These are phyloP conservation scores for Smittia aterrima DNA, from an alignment of 2,888 invertebrate species.

Conservation along the genomic window DNA sequence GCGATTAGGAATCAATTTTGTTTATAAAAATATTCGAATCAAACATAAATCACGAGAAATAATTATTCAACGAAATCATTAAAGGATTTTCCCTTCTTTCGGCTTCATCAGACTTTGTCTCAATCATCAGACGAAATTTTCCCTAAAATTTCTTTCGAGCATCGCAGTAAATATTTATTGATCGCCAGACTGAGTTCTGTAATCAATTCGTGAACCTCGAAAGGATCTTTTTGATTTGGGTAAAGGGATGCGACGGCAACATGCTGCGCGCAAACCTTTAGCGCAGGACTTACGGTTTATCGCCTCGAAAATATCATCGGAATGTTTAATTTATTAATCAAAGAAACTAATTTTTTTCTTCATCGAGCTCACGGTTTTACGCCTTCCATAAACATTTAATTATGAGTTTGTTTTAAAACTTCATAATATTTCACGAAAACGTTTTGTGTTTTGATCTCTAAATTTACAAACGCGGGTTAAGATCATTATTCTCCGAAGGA, in stretches of 20 bases:
- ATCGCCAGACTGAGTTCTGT: not conserved
- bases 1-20: not conserved
- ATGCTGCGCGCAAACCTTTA: not conserved
- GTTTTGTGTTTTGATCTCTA: constrained; percentile 11
- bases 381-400: not conserved
- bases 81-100: not conserved
- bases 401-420: not conserved
- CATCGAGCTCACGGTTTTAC: not conserved
- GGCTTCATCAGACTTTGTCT: not conserved
- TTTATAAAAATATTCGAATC: not conserved
- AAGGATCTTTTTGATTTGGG: not conserved
- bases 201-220: too few species aligned
- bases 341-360: not conserved
- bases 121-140: not conserved
- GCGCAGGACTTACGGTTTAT: not conserved
- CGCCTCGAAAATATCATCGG: not conserved
- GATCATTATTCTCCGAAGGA: not conserved
- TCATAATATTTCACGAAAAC: constrained; percentile 8
- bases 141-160: not conserved
- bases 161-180: not conserved
- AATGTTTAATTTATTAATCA: not conserved
- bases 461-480: not conserved
- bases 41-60: constrained; percentile 1
- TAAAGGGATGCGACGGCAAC: not conserved
- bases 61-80: not conserved